Evolutionary conservation across 2,888 invertebrate species (phyloP).

Genomic region (Luperina nickerlii): DNA sequence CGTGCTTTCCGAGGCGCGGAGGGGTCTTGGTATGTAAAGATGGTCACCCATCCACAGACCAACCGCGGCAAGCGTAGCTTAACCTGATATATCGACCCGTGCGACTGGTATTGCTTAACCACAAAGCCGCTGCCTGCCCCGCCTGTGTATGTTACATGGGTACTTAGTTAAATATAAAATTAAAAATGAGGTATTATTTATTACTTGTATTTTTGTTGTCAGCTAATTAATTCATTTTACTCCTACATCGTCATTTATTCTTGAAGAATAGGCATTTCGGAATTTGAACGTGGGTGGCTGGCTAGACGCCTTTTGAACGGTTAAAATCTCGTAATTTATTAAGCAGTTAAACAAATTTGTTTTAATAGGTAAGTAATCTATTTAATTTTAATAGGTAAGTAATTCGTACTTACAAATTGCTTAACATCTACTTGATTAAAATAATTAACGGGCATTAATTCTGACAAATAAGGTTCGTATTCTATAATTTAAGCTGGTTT

Average conservation of each 20-base stretch:
- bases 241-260: background rate
- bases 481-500: conserved; percentile 40
- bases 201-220: background rate
- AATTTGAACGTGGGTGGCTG: conserved; percentile 1
- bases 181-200: background rate
- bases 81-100: too few species aligned
- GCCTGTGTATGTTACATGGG: background rate
- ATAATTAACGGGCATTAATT: conserved; percentile 15
- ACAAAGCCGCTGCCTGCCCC: too few species aligned
- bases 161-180: background rate
- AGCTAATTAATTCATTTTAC: background rate
- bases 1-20: too few species aligned
- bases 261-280: background rate
- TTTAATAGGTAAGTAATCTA: background rate
- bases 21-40: too few species aligned
- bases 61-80: too few species aligned
- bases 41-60: too few species aligned
- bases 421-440: background rate
- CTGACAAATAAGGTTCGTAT: conserved; percentile 29
- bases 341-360: background rate
- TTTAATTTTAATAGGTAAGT: background rate
- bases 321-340: background rate
- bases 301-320: background rate
- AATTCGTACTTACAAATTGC: background rate
- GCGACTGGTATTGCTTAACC: too few species aligned